A percentile compares a stretch with the other conserved stretches of the same genome.
Evolutionary conservation across 2,797 vertebrate species (phyloP).

Genomic region (Alcedo atthis): DNA sequence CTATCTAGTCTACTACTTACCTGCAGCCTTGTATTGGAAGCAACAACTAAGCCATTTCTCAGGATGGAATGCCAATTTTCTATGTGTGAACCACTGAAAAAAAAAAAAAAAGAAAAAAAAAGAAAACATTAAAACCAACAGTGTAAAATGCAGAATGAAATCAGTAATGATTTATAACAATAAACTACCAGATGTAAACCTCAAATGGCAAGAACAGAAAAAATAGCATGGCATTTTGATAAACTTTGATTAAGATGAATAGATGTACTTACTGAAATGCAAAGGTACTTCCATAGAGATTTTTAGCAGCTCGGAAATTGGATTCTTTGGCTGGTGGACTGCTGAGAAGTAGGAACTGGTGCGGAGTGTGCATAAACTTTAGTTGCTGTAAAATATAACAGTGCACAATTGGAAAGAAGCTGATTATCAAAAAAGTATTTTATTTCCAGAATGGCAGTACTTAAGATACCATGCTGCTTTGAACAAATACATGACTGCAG

Average conservation of each 20-base stretch:
- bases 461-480: background rate
- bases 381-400: constrained; percentile 83
- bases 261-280: constrained; percentile 89
- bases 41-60: constrained; percentile 91
- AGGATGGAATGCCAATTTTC: constrained; percentile 94
- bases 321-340: constrained; percentile 95
- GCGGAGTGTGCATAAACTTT: constrained; percentile 93
- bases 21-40: constrained; percentile 91
- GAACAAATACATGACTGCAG: background rate
- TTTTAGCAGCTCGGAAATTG: constrained; percentile 92
- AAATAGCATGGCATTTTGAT: background rate
- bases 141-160: background rate
- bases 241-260: background rate
- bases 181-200: background rate
- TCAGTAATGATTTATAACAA: background rate
- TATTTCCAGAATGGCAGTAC: background rate
- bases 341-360: constrained; percentile 92
- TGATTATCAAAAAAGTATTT: background rate
- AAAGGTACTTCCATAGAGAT: constrained; percentile 91
- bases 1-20: constrained; percentile 62
- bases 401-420: background rate
- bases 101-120: background rate
- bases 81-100: constrained; percentile 88
- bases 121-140: background rate
- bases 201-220: background rate